Percentiles rank a stretch among this genome's conserved stretches.
Conservation (phyloP, 2,888 invertebrate genomes). For the Syritta pipiens region DNA sequence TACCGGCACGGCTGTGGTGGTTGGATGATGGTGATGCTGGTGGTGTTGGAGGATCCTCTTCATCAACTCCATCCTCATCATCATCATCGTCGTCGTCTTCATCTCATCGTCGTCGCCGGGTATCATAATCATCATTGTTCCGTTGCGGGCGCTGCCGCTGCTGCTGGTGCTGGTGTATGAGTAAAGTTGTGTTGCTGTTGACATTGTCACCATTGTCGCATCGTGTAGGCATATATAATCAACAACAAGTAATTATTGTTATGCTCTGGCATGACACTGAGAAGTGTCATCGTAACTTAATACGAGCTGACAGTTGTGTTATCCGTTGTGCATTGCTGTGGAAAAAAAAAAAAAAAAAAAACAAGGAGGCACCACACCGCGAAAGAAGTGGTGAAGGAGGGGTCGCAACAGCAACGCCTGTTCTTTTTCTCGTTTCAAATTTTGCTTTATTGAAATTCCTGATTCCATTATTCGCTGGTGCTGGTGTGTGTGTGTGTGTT, state of each 20-base stretch:
- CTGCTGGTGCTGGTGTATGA: slow-evolving; percentile 20
- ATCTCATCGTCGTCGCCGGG: slow-evolving; percentile 38
- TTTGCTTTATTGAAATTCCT: slow-evolving; percentile 61
- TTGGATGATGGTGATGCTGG: not conserved
- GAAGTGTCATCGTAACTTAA: slow-evolving; percentile 69
- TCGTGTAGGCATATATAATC: slow-evolving; percentile 69
- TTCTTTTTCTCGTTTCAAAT: slow-evolving; percentile 24
- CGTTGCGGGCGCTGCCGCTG: slow-evolving; percentile 27
- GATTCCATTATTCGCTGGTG: slow-evolving; percentile 29
- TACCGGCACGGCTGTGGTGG: slow-evolving; percentile 17
- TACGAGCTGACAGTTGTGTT: slow-evolving; percentile 68
- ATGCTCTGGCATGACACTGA: slow-evolving; percentile 69
- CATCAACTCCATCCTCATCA: slow-evolving; percentile 55
- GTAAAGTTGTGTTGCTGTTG: slow-evolving; percentile 62
- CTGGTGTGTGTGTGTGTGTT: not conserved
- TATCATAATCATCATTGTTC: slow-evolving; percentile 67
- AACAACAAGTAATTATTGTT: slow-evolving; percentile 69
- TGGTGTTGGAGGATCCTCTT: slow-evolving; percentile 59
- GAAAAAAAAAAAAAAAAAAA: not conserved
- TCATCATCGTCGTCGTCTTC: slow-evolving; percentile 41
- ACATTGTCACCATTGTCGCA: slow-evolving; percentile 69
- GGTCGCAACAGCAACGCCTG: too few relatives aligned
- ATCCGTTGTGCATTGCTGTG: slow-evolving; percentile 46
- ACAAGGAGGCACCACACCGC: slow-evolving; percentile 2
- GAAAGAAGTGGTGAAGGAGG: too few relatives aligned